Percentiles rank a stretch among this genome's conserved stretches.
Evolutionary conservation across 2,113 vertebrate genomes (phyloP).

Genomic region (Megaleporinus macrocephalus): DNA sequence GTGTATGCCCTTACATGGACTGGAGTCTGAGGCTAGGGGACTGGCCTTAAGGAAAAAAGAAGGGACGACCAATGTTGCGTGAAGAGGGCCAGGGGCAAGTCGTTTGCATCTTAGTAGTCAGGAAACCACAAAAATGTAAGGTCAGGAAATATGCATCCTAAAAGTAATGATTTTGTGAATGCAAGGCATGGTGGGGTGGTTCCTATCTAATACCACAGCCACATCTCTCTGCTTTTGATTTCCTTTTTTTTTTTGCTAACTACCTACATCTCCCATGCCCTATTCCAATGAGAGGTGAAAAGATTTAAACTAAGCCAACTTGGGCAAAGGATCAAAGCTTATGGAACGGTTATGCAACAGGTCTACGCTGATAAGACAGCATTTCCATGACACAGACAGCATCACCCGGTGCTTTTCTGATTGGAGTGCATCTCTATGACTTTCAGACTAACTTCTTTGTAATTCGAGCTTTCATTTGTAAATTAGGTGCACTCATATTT

Average conservation of each 20-base stretch:
- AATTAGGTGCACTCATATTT: slow-evolving; percentile 7
- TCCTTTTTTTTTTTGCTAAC: neutral
- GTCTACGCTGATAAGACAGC: slow-evolving; percentile 5
- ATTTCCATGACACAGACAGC: slow-evolving; percentile 25
- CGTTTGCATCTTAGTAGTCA: slow-evolving; percentile 4
- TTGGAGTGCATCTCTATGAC: neutral
- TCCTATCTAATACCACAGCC: neutral
- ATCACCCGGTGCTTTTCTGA: neutral
- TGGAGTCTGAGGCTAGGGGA: neutral
- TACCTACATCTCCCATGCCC: slow-evolving; percentile 2
- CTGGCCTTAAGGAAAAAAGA: slow-evolving; percentile 12
- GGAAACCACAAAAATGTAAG: slow-evolving; percentile 15
- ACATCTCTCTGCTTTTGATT: neutral
- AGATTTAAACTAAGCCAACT: slow-evolving; percentile 14
- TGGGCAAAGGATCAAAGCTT: slow-evolving; percentile 29
- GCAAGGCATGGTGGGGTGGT: neutral
- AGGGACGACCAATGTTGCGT: slow-evolving; percentile 43
- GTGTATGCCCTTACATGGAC: slow-evolving; percentile 50
- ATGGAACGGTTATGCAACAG: slow-evolving; percentile 12
- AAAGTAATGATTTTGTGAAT: neutral
- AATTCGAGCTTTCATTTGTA: neutral
- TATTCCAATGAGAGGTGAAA: slow-evolving; percentile 15
- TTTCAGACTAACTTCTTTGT: neutral
- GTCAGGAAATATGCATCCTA: neutral
- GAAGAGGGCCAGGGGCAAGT: slow-evolving; percentile 18